Evolutionary conservation across 2,797 vertebrate genomes (phyloP).

Genomic region (Tapera naevia): DNA sequence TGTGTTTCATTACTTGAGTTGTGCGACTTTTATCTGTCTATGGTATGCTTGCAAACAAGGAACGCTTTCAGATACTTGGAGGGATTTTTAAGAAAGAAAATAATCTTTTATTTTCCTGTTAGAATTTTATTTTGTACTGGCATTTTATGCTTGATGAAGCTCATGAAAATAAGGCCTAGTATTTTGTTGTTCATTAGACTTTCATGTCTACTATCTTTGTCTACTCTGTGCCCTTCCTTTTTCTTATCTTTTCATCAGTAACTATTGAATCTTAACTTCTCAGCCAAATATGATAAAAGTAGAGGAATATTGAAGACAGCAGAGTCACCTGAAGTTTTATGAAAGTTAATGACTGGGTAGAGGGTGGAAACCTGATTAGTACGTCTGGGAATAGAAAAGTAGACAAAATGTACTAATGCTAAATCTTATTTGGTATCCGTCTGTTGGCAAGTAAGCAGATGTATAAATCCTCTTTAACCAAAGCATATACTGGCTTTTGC

Average conservation of each 20-base stretch:
- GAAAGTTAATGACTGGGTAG: background rate
- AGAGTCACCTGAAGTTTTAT: background rate
- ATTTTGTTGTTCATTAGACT: background rate
- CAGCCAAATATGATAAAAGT: background rate
- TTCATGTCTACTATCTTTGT: background rate
- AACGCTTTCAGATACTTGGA: background rate
- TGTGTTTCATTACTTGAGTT: slow-evolving; percentile 9
- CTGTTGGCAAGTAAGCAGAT: background rate
- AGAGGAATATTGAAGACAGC: background rate
- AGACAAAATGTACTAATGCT: background rate
- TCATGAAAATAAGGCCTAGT: background rate
- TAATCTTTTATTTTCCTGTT: background rate
- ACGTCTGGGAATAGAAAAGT: background rate
- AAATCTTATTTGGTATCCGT: background rate
- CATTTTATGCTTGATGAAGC: background rate
- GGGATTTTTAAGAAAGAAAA: background rate
- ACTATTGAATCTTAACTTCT: background rate
- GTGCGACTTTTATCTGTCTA: background rate
- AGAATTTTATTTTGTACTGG: background rate
- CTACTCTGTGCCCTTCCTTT: background rate
- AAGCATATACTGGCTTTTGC: background rate
- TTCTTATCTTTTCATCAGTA: background rate
- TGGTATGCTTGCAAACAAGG: background rate
- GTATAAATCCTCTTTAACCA: background rate
- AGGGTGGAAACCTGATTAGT: background rate